Conservation (phyloP, 1,140 invertebrate genomes). For the Melipona quadrifasciata region DNA sequence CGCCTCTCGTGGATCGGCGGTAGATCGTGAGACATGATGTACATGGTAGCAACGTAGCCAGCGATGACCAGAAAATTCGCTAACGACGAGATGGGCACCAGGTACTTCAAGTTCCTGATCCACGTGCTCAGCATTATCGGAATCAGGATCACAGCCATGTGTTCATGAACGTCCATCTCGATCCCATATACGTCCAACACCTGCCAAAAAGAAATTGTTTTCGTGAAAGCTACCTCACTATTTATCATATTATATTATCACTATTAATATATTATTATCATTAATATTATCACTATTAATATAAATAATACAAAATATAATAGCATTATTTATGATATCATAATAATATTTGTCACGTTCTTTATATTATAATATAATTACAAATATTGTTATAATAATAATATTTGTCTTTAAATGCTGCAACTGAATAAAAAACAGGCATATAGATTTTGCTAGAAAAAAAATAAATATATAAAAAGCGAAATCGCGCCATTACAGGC, state of each 20-base stretch:
- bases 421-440: too few relatives aligned
- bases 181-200: slow-evolving; percentile 85
- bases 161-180: slow-evolving; percentile 84
- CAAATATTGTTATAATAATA: too few relatives aligned
- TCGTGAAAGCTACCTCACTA: too few relatives aligned
- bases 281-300: too few relatives aligned
- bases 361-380: too few relatives aligned
- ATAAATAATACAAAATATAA: too few relatives aligned
- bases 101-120: slow-evolving; percentile 89
- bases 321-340: too few relatives aligned
- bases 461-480: not conserved
- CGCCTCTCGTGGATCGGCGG: slow-evolving; percentile 83
- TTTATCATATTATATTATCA: too few relatives aligned
- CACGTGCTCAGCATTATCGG: slow-evolving; percentile 88
- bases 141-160: slow-evolving; percentile 87
- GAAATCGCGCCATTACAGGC: too few relatives aligned
- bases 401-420: too few relatives aligned
- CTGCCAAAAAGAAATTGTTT: slow-evolving; percentile 74
- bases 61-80: slow-evolving; percentile 88
- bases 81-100: slow-evolving; percentile 87
- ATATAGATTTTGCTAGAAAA: not conserved
- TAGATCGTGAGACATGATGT: slow-evolving; percentile 86
- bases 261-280: too few relatives aligned
- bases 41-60: slow-evolving; percentile 87
- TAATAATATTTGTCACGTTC: too few relatives aligned